Evolutionary conservation across 2,888 invertebrate genomes (phyloP), one percentile per base, ranked within the genome.

Genomic region (Heliconius charithonia): DNA sequence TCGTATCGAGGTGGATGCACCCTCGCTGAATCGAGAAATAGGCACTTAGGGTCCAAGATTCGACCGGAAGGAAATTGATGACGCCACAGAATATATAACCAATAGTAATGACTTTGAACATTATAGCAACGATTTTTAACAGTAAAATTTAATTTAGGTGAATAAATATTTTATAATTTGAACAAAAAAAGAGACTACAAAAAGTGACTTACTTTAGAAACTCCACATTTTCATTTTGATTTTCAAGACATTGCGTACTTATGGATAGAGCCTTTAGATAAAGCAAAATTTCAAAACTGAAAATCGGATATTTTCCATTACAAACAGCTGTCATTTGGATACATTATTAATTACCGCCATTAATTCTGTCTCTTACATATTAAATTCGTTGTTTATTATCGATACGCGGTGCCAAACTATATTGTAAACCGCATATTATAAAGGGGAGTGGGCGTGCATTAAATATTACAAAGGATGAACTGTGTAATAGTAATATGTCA

Each of bases 21-120:
- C 92, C 92, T 90, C 90, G 84, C 87, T 89, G 89, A 88, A 83
- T 89, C 89, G 90, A 89, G 88, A 91, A 92, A 91, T 89, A 89
- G 89, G 86, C 89, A 90, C 87, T 91, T 89, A 86, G 89, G 91
- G 89, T 87, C 87, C 89, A 88, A 89, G 88, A 89, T 89, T 88
- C 86, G 85, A 84, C 89, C 88, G 89, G 89, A 89, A 89, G 86
- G 82, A 83, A 83, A 78, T 81, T 81, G 81, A 84, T 83, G 82
- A 81, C 74, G 76, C 79, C 81, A 82, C 81, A 86, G 85, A 85
- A 22, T 80, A 80, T 81, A 29, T 80, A 83, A 80, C 27, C 76
- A 76, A 77, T 79, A 81, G 81, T 80, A 80, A 22, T 79, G 81
- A 65, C 73, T 13, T n/a, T 6, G 41, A 13, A 45, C 25, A 37